phyloP scores from a whole-genome alignment of 1,140 invertebrate genomes.

The Lasioglossum baleicum region DNA sequence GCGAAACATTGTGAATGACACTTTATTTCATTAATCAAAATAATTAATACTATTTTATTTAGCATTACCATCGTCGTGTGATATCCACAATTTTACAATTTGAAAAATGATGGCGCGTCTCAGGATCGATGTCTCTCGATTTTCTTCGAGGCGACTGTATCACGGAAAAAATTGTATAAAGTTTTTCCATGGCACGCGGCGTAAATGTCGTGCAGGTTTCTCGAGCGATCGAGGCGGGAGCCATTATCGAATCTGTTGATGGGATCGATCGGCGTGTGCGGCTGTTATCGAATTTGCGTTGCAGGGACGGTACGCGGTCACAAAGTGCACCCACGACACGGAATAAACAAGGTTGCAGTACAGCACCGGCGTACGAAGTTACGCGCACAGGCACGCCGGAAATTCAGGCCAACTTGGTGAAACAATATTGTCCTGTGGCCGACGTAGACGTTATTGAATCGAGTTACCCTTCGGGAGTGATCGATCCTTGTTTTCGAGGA shows the following conservation, averaged over 20 bases:
- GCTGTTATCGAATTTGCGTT: conserved; percentile 40
- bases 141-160: no score
- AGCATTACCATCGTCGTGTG: no score
- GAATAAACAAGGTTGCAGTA: conserved; percentile 39
- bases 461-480: conserved; percentile 60
- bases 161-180: no score
- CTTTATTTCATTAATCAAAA: no score
- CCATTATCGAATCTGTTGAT: conserved; percentile 26
- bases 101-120: no score
- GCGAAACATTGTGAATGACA: no score
- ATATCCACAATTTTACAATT: no score
- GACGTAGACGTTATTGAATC: conserved; percentile 65
- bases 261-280: conserved; percentile 3
- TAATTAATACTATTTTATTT: no score
- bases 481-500: conserved; percentile 38
- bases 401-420: conserved; percentile 28
- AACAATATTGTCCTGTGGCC: conserved; percentile 63
- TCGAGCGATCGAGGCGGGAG: background rate
- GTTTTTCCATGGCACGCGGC: no score
- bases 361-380: conserved; percentile 34
- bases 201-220: no score
- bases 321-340: conserved; percentile 36
- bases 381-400: conserved; percentile 22
- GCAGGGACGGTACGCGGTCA: conserved; percentile 3
- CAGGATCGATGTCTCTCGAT: no score